A percentile compares a stretch with the other conserved stretches of the same genome.
Evolutionary conservation across 2,888 invertebrate genomes (phyloP).

Genomic region (Oconnorella tubifera): DNA sequence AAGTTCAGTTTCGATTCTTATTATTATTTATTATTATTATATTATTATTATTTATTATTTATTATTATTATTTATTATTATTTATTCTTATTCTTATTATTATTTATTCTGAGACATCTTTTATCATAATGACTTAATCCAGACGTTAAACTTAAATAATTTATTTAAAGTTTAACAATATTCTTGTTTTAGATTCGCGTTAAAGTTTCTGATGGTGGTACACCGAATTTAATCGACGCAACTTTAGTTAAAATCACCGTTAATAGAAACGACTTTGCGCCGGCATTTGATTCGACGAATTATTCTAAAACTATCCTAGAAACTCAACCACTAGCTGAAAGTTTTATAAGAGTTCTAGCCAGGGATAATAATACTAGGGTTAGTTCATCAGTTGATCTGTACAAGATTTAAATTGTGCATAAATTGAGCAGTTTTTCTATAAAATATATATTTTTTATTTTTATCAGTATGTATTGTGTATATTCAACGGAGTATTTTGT

Average conservation of each 20-base stretch:
- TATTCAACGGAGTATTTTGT: too few species aligned
- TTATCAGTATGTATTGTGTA: too few species aligned
- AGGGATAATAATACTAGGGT: constrained; percentile 30
- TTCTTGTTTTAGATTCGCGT: constrained; percentile 37
- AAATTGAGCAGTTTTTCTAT: too few species aligned
- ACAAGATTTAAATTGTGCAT: neutral
- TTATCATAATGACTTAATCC: too few species aligned
- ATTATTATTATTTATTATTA: too few species aligned
- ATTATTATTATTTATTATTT: too few species aligned
- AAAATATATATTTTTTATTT: too few species aligned
- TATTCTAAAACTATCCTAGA: constrained; percentile 35
- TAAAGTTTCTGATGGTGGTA: constrained; percentile 42
- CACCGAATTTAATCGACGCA: constrained; percentile 40
- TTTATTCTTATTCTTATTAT: too few species aligned
- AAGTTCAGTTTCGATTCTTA: too few species aligned
- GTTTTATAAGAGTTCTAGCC: constrained; percentile 29
- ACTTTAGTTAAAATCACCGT: constrained; percentile 29
- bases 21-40: too few species aligned
- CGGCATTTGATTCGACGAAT: constrained; percentile 28
- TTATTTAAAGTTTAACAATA: neutral
- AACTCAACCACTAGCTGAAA: constrained; percentile 30
- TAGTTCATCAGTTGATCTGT: neutral
- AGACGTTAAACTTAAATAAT: too few species aligned
- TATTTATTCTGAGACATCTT: too few species aligned
- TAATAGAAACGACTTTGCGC: constrained; percentile 33